These are phyloP conservation scores for Aproaerema taeniolella DNA, from an alignment of 2,888 invertebrate species.

Conservation along the genomic window DNA sequence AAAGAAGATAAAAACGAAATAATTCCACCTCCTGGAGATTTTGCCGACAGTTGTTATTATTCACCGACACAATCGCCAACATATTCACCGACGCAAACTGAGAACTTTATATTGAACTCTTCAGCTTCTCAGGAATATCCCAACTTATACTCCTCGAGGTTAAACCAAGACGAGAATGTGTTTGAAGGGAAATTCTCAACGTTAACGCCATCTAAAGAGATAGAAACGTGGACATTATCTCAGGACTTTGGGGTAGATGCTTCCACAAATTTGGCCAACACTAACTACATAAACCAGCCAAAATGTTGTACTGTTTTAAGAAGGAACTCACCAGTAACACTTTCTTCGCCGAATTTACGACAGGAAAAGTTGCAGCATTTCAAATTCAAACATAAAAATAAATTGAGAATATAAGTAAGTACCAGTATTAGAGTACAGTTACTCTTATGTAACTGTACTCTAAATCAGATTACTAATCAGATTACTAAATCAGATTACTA, in stretches of 20 bases:
- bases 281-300: no score
- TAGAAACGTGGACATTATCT: conserved; percentile 48
- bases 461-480: no score
- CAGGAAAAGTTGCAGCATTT: conserved; percentile 38
- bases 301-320: no score
- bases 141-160: conserved; percentile 6
- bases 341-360: conserved; percentile 12
- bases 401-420: conserved; percentile 27
- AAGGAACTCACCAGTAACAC: not conserved
- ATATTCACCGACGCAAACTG: conserved; percentile 24
- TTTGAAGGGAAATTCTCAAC: no score
- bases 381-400: conserved; percentile 40
- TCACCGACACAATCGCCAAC: conserved; percentile 23
- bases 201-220: conserved; percentile 36
- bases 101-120: no score
- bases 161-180: conserved; percentile 18
- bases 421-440: no score
- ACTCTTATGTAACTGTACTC: no score
- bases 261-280: no score
- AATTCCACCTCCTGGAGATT: conserved; percentile 53
- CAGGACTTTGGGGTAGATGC: no score
- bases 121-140: conserved; percentile 13
- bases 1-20: conserved; percentile 30
- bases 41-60: conserved; percentile 30
- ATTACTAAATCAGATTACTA: no score